phyloP scores from a whole-genome alignment of 2,797 vertebrate species.

The Clarias platycephalus region DNA sequence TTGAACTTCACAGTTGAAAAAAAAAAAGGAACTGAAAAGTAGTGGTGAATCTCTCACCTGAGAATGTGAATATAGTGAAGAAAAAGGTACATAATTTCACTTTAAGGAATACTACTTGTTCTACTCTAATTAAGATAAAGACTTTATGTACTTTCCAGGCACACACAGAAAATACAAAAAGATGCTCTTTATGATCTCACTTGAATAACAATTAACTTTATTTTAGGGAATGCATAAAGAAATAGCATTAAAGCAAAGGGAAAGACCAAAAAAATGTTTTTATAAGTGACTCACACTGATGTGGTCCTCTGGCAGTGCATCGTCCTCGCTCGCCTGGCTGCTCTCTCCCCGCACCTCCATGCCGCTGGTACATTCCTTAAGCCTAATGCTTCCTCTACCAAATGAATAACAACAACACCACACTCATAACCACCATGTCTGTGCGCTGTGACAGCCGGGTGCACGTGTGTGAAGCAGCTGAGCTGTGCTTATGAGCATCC shows the following conservation, averaged over 20 bases:
- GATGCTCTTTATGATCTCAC: background rate
- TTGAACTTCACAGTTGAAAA: no score
- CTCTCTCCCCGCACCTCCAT: constrained; percentile 71
- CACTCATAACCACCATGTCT: background rate
- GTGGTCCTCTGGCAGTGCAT: constrained; percentile 58
- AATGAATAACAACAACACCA: background rate
- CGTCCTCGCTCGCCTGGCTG: constrained; percentile 56
- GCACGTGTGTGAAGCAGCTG: constrained; percentile 3
- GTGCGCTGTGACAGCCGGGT: background rate
- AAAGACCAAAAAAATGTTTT: background rate
- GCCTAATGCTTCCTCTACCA: background rate
- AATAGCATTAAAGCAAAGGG: background rate
- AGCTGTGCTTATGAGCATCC: constrained; percentile 12
- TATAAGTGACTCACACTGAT: constrained; percentile 71
- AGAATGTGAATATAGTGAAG: background rate
- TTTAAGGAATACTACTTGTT: background rate
- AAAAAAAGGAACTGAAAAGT: background rate
- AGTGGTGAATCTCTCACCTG: background rate
- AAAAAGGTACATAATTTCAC: background rate
- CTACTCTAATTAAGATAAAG: background rate
- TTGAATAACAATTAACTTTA: background rate
- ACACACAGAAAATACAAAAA: background rate
- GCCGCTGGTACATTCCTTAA: constrained; percentile 55
- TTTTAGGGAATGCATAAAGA: background rate
- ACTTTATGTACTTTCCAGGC: background rate